A percentile compares a stretch with the other conserved stretches of the same genome.
These are phyloP conservation scores for Pharmacophagus antenor DNA, from an alignment of 2,888 invertebrate genomes.

Conservation along the genomic window DNA sequence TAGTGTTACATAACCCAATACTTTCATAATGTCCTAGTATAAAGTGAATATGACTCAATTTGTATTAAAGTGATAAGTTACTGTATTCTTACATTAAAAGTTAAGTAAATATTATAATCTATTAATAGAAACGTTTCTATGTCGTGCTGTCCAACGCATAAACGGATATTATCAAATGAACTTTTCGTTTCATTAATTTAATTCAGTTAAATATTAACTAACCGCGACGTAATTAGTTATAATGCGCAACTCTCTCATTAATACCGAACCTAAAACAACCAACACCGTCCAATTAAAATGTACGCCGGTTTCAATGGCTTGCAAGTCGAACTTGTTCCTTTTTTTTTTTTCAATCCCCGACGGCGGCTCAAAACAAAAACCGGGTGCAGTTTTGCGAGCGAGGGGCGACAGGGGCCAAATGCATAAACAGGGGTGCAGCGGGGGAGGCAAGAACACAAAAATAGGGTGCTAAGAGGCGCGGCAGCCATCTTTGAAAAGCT, in stretches of 20 bases:
- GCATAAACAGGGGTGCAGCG: constrained; percentile 46
- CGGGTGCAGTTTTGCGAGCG: constrained; percentile 54
- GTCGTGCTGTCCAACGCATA: no score
- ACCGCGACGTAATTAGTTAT: constrained; percentile 23
- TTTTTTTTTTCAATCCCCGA: constrained; percentile 37
- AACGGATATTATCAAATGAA: no score
- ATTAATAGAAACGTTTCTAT: no score
- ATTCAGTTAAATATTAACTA: not conserved
- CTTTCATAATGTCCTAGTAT: no score
- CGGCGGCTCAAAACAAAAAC: constrained; percentile 38
- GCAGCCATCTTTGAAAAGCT: constrained; percentile 62
- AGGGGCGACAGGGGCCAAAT: constrained; percentile 49
- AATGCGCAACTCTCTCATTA: constrained; percentile 26
- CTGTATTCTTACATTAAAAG: no score
- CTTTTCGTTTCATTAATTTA: no score
- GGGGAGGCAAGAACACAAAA: constrained; percentile 70
- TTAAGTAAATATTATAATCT: no score
- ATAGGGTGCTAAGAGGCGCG: constrained; percentile 68
- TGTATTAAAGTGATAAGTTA: no score
- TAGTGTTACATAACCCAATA: no score
- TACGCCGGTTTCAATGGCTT: constrained; percentile 37
- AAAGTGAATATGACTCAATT: no score
- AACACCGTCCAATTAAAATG: constrained; percentile 43
- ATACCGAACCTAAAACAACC: constrained; percentile 30
- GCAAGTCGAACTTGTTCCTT: constrained; percentile 39